phyloP scores from a whole-genome alignment of 2,888 invertebrate genomes.

The Stramonita haemastoma region DNA sequence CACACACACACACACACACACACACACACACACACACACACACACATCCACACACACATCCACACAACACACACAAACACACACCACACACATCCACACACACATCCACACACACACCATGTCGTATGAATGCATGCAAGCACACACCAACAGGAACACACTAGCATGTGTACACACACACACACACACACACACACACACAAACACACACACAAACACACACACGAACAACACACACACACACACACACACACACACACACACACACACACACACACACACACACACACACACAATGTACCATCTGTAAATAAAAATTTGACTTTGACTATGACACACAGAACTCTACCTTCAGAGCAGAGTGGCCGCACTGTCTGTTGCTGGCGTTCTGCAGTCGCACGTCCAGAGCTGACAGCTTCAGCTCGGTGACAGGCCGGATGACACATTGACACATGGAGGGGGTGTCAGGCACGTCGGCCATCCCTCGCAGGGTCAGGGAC shows the following conservation, averaged over 20 bases:
- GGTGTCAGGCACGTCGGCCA: not conserved
- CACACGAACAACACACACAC: not conserved
- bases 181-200: not conserved
- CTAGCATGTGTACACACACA: no score
- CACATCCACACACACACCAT: not conserved
- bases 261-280: no score
- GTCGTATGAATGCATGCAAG: not conserved
- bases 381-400: slow-evolving; percentile 14
- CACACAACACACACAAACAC: no score
- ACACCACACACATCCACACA: not conserved
- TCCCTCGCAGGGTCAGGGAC: slow-evolving; percentile 11
- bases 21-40: not conserved
- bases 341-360: not conserved
- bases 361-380: not conserved
- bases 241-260: not conserved
- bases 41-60: not conserved
- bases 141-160: no score
- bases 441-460: slow-evolving; percentile 23
- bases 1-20: not conserved
- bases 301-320: no score
- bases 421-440: not conserved
- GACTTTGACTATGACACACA: no score
- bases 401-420: slow-evolving; percentile 9
- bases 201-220: no score
- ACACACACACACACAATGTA: no score